Evolutionary conservation across 2,113 vertebrate species (phyloP), one percentile per base, ranked within the genome.

Genomic region (Periophthalmodon schlosseri): DNA sequence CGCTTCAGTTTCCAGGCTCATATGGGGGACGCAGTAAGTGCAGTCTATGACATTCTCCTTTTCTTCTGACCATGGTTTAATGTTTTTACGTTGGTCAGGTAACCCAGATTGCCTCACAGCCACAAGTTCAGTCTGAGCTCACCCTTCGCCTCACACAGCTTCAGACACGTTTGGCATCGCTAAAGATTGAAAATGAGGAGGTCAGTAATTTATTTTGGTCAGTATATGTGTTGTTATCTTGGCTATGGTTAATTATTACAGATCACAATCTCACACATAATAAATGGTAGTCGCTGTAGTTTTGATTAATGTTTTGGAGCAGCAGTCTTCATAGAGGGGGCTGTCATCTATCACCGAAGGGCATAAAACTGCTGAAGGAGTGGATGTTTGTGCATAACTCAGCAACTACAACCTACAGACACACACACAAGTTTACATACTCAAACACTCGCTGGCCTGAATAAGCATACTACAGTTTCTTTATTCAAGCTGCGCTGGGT

Each of bases 171-270:
- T 90, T 99, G 83, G 91, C 97, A 21, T 98, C 96, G 0, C 95
- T 99, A 75, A 97, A 96, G 93, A 98, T 99, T 0, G 98, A 99
- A 92, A 99, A 98, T 0, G 98, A 99, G 75, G 98, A 99, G 97
- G 98, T 99, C 82, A 95, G 93, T 68, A 10, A 11, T 21, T 39
- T n/a, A 39, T n/a, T 39, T 64, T 64, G 16, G 14, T 60, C 23
- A 28, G 1, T 60, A 10, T 64, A 64, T 64, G 16, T 39, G 9
- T 5, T 64, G 24, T 12, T 24, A 20, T 54, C 3, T 69, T 69
- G 49, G 20, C 24, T 36, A 20, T 39, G 61, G 16, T 2, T 9
- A 39, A 36, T 64, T 34, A 64, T 28, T 6, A 60, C 4, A 6
- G 28, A 34, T 34, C 15, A 63, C 52, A 56, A n/a, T 18, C 24